These are phyloP conservation scores for Polyommatus iphigenia DNA, from an alignment of 2,888 invertebrate species.

Conservation along the genomic window DNA sequence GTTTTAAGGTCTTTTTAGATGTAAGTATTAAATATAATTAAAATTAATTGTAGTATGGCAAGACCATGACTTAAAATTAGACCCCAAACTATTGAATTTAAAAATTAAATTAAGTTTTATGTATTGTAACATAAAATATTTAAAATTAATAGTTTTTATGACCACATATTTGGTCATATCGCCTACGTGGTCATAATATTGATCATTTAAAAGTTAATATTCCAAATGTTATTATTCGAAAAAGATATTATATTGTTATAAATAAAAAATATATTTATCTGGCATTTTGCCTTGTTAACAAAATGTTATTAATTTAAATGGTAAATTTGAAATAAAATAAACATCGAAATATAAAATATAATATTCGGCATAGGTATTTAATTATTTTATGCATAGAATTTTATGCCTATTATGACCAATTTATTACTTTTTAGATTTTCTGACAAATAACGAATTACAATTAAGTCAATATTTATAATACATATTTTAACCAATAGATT, in stretches of 20 bases:
- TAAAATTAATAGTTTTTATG: background rate
- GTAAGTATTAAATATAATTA: conserved; percentile 19
- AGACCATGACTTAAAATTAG: conserved; percentile 8
- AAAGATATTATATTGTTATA: background rate
- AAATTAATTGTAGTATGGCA: background rate
- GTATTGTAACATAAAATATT: conserved; percentile 6
- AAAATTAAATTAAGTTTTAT: background rate
- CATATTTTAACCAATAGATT: conserved; percentile 28
- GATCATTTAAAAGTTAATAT: background rate
- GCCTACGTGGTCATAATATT: background rate
- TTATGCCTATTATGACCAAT: conserved; percentile 37
- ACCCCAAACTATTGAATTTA: conserved; percentile 13
- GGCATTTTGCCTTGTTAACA: background rate
- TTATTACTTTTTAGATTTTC: conserved; percentile 43
- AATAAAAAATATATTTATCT: background rate
- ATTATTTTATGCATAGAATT: background rate
- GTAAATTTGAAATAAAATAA: no score
- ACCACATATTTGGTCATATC: background rate
- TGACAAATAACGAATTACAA: conserved; percentile 43
- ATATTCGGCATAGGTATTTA: background rate
- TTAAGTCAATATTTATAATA: conserved; percentile 18
- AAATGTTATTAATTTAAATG: background rate
- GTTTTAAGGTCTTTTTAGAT: conserved; percentile 50
- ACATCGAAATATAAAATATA: background rate
- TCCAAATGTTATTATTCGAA: background rate